Evolutionary conservation across 2,888 invertebrate species (phyloP).

Genomic region (Leucoma salicis): DNA sequence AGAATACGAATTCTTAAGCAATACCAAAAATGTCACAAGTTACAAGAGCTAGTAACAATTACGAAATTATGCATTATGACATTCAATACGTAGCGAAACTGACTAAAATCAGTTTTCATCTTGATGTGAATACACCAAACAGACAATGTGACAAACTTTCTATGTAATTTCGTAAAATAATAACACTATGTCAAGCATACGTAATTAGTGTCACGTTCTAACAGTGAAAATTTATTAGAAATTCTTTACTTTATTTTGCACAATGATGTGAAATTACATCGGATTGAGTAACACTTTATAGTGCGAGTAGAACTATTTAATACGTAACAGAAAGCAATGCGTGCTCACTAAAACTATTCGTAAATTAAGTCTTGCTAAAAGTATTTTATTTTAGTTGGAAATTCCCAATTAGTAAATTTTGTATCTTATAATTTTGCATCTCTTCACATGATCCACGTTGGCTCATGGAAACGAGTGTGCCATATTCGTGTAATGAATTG

Average conservation of each 20-base stretch:
- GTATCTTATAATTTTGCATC: too few relatives aligned
- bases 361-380: too few relatives aligned
- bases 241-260: background rate
- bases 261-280: background rate
- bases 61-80: constrained; percentile 29
- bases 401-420: too few relatives aligned
- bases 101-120: constrained; percentile 45
- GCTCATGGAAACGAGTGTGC: too few relatives aligned
- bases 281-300: constrained; percentile 1
- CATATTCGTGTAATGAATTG: too few relatives aligned
- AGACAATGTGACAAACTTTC: constrained; percentile 55
- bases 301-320: background rate
- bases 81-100: constrained; percentile 40
- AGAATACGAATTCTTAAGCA: too few relatives aligned
- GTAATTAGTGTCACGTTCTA: constrained; percentile 24
- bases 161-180: constrained; percentile 28
- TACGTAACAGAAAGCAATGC: background rate
- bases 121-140: constrained; percentile 49
- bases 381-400: too few relatives aligned
- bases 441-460: too few relatives aligned
- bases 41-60: too few relatives aligned
- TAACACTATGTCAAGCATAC: constrained; percentile 16
- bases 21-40: too few relatives aligned
- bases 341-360: background rate
- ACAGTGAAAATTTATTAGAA: constrained; percentile 7